Evolutionary conservation across 2,888 invertebrate genomes (phyloP).

Genomic region (Aleiodes alternator): DNA sequence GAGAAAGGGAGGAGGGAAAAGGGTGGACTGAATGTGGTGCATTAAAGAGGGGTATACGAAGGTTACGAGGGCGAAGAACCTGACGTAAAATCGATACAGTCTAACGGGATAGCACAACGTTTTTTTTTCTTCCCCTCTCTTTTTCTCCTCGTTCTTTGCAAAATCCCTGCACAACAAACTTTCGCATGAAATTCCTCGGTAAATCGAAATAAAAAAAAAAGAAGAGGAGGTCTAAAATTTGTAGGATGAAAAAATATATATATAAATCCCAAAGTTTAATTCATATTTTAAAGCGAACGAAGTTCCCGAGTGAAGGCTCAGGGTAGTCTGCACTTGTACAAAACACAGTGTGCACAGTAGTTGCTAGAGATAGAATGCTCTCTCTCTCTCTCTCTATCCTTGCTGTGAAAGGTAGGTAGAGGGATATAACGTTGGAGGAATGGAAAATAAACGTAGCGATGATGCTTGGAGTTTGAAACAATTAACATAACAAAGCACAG

Average conservation of each 20-base stretch:
- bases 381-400: too few species aligned
- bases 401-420: conserved; percentile 44
- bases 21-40: conserved; percentile 20
- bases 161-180: conserved; percentile 35
- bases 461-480: conserved; percentile 73
- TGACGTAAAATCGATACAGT: conserved; percentile 33
- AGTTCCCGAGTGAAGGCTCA: conserved; percentile 10
- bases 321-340: conserved; percentile 30
- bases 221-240: background rate
- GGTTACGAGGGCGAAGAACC: conserved; percentile 32
- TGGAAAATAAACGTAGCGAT: conserved; percentile 73
- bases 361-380: conserved; percentile 11
- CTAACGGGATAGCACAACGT: conserved; percentile 20
- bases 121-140: background rate
- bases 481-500: conserved; percentile 73
- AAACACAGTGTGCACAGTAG: conserved; percentile 17
- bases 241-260: background rate
- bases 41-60: conserved; percentile 32
- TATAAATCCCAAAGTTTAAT: conserved; percentile 31
- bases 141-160: background rate
- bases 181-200: conserved; percentile 20
- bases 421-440: conserved; percentile 63
- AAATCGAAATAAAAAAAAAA: conserved; percentile 17
- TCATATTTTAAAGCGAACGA: conserved; percentile 36
- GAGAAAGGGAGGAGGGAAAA: background rate